Percentiles rank a stretch among this genome's conserved stretches.
phyloP scores from a whole-genome alignment of 2,888 invertebrate genomes.

The Dryadula phaetusa region DNA sequence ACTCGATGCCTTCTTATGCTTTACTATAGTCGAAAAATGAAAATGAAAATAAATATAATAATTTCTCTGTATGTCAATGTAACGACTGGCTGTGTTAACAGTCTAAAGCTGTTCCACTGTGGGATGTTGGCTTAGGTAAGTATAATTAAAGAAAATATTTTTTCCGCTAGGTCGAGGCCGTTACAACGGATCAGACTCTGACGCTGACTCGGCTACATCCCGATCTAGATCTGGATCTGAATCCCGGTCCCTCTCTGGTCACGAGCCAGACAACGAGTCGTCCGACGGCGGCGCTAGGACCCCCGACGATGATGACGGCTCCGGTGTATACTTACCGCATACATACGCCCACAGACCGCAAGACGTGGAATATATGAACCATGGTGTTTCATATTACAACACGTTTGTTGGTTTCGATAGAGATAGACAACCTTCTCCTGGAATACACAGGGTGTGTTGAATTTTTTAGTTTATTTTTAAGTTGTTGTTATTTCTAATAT shows the following conservation, averaged over 20 bases:
- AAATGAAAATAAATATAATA: no score
- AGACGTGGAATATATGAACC: slow-evolving; percentile 80
- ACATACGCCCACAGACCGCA: slow-evolving; percentile 78
- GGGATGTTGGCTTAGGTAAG: no score
- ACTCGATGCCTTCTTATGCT: no score
- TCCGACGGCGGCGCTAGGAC: slow-evolving; percentile 88
- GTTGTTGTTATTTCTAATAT: not conserved
- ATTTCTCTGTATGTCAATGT: no score
- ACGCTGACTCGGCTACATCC: slow-evolving; percentile 88
- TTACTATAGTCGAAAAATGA: no score
- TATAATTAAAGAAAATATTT: no score
- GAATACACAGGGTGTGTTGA: slow-evolving; percentile 75
- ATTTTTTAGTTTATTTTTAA: not conserved
- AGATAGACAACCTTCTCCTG: slow-evolving; percentile 74
- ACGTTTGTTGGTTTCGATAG: slow-evolving; percentile 85
- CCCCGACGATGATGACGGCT: slow-evolving; percentile 88
- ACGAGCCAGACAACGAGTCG: slow-evolving; percentile 91
- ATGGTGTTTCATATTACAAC: slow-evolving; percentile 85
- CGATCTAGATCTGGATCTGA: slow-evolving; percentile 81
- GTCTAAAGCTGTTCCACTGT: no score
- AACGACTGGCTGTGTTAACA: no score
- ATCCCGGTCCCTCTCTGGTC: slow-evolving; percentile 88
- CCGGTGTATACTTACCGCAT: slow-evolving; percentile 87
- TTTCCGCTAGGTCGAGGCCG: slow-evolving; percentile 85
- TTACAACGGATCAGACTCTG: slow-evolving; percentile 84